Percentiles rank a stretch among this genome's conserved stretches.
These are phyloP conservation scores for Chelonus formosanus DNA, from an alignment of 2,888 invertebrate genomes.

Conservation along the genomic window DNA sequence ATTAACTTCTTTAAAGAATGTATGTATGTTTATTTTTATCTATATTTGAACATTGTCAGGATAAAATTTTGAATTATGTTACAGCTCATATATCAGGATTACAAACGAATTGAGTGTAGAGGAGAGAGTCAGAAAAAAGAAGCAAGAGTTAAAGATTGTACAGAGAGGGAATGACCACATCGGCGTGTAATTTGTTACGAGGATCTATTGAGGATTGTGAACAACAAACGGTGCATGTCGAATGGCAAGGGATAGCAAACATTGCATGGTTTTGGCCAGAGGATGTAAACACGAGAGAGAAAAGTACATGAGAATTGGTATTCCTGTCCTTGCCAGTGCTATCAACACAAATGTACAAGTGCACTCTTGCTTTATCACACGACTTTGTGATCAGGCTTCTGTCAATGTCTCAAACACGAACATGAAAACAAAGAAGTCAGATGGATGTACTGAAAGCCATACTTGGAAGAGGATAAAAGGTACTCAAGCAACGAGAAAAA, in stretches of 20 bases:
- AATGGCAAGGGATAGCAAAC: conserved; percentile 18
- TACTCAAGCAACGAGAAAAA: background rate
- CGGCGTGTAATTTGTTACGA: conserved; percentile 29
- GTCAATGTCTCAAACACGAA: conserved; percentile 4
- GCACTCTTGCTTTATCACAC: background rate
- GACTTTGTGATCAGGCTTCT: conserved; percentile 6
- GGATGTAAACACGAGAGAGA: background rate
- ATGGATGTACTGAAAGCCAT: conserved; percentile 18
- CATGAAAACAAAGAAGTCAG: conserved; percentile 8
- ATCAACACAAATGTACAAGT: background rate
- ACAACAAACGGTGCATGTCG: conserved; percentile 33
- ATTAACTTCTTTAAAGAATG: too few relatives aligned
- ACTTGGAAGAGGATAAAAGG: conserved; percentile 9
- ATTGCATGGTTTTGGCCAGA: background rate
- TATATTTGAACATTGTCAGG: too few relatives aligned
- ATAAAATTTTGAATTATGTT: background rate
- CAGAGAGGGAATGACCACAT: conserved; percentile 12
- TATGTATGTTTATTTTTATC: too few relatives aligned
- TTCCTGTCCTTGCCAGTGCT: conserved; percentile 2
- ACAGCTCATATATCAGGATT: conserved; percentile 14
- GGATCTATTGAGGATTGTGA: conserved; percentile 30
- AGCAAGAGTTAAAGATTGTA: background rate
- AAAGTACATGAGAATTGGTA: conserved; percentile 13
- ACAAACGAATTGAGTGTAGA: background rate
- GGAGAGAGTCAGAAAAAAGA: background rate